Conservation (phyloP, 1,140 invertebrate genomes). For the Pseudoatta argentina region DNA sequence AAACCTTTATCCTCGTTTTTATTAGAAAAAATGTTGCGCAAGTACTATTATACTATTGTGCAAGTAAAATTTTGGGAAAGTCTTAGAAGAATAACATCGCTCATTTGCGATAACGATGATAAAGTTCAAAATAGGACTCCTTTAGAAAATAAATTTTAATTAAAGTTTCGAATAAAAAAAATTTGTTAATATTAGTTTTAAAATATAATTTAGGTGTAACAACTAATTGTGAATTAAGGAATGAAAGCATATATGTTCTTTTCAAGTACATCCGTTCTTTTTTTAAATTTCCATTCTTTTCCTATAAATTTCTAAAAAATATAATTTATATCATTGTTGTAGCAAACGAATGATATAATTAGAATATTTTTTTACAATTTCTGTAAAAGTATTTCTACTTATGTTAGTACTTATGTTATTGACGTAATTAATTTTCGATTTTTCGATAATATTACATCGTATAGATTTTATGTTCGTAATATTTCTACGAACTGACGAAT, state of each 20-base stretch:
- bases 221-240: no score
- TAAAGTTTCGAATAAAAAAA: no score
- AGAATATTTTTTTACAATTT: background rate
- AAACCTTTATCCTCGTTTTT: background rate
- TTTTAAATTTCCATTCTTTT: no score
- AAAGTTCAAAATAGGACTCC: no score
- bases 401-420: background rate
- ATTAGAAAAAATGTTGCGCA: constrained; percentile 27
- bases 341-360: background rate
- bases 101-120: no score
- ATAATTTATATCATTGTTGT: no score
- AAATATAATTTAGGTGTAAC: no score
- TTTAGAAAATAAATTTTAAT: no score
- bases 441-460: background rate
- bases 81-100: background rate
- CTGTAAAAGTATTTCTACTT: background rate
- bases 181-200: no score
- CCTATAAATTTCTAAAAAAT: no score
- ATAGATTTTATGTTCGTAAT: background rate
- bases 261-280: no score
- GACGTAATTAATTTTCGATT: background rate
- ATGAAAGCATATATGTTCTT: no score
- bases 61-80: background rate
- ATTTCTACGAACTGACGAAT: background rate
- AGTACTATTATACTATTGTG: background rate